A percentile compares a stretch with the other conserved stretches of the same genome.
Evolutionary conservation across 2,888 invertebrate genomes (phyloP).

Genomic region (Meiosimyza platycephala): DNA sequence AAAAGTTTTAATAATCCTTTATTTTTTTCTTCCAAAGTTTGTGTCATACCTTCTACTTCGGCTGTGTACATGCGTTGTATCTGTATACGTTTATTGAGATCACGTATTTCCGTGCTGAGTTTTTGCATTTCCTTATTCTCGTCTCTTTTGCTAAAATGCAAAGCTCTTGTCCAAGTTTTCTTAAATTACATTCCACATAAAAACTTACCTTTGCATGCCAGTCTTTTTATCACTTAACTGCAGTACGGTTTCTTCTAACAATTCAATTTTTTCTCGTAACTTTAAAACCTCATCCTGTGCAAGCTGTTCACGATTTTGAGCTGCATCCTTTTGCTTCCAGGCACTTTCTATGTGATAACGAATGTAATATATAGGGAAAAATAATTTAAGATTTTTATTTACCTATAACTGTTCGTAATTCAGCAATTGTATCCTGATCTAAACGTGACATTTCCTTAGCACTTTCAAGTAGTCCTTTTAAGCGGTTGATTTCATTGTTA

Average conservation of each 20-base stretch:
- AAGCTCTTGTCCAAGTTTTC: neutral
- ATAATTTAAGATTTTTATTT: neutral
- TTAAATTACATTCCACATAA: neutral
- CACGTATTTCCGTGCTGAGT: conserved; percentile 62
- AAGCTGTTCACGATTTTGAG: conserved; percentile 63
- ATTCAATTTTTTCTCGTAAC: conserved; percentile 60
- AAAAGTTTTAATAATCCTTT: conserved; percentile 62
- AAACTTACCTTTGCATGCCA: conserved; percentile 52
- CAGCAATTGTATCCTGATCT: conserved; percentile 63
- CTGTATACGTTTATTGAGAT: conserved; percentile 62
- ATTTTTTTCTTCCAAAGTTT: conserved; percentile 62
- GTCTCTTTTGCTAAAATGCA: conserved; percentile 53
- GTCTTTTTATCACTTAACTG: conserved; percentile 58
- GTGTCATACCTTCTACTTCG: conserved; percentile 63
- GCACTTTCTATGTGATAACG: conserved; percentile 57
- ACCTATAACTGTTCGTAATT: conserved; percentile 64
- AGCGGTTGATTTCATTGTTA: conserved; percentile 52
- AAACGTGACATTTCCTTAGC: conserved; percentile 55
- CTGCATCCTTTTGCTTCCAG: conserved; percentile 66
- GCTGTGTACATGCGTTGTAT: conserved; percentile 61
- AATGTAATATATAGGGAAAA: neutral
- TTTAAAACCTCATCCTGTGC: conserved; percentile 63
- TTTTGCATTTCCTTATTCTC: conserved; percentile 63
- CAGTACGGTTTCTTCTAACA: conserved; percentile 58
- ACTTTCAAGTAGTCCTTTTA: conserved; percentile 54